Percentiles rank a stretch among this genome's conserved stretches.
Evolutionary conservation across 2,113 vertebrate genomes (phyloP).

Genomic region (Xerus inauris): DNA sequence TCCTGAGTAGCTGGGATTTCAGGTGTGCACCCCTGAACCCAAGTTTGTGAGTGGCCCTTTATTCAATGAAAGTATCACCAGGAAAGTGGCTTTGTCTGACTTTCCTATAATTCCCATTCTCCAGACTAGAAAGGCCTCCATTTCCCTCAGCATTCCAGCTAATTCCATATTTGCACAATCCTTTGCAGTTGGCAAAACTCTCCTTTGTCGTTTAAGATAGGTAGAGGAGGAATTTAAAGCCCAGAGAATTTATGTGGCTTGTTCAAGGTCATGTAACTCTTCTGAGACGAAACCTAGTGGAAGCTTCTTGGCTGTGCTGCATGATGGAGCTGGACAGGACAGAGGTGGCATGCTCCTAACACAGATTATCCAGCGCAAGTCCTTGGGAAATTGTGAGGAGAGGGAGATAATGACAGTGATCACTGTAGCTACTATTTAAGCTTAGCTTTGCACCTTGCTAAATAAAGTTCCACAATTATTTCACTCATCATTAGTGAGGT

Average conservation of each 20-base stretch:
- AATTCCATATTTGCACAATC: no score
- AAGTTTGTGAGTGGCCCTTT: neutral
- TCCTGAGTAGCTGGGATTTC: no score
- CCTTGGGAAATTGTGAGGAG: neutral
- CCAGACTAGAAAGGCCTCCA: rapidly evolving
- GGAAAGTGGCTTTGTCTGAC: neutral
- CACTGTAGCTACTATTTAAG: rapidly evolving
- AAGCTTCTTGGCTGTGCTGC: neutral
- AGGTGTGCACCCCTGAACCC: no score
- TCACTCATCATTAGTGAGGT: neutral
- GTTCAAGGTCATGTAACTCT: neutral
- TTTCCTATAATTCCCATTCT: no score
- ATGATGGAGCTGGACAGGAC: neutral
- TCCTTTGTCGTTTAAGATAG: neutral
- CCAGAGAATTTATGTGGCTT: neutral
- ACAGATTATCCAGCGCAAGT: neutral
- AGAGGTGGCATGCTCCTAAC: neutral
- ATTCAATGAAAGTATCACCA: neutral
- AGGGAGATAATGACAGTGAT: rapidly evolving
- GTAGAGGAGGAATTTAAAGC: neutral
- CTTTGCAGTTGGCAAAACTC: neutral
- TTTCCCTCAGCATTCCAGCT: neutral
- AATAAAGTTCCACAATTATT: rapidly evolving
- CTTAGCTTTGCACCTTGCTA: neutral
- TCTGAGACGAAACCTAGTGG: neutral